phyloP scores from a whole-genome alignment of 2,113 vertebrate genomes.

The Mus pahari region DNA sequence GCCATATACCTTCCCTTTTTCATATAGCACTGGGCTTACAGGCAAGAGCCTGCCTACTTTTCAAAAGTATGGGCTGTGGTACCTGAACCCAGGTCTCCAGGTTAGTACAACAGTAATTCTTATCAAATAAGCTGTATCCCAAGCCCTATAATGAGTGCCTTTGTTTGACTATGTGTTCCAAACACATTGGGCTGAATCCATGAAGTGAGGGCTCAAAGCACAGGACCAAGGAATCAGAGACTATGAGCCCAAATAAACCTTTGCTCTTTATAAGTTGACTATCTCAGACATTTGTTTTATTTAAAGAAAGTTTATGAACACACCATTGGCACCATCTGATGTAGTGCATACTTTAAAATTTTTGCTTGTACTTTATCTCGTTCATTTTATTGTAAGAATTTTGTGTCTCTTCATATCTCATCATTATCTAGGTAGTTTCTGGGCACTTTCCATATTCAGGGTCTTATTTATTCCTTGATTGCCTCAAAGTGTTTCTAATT shows the following conservation, averaged over 20 bases:
- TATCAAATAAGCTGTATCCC: not conserved
- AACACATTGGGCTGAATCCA: too few species aligned
- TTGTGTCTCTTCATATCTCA: not conserved
- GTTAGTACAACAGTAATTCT: not conserved
- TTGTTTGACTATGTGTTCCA: not conserved
- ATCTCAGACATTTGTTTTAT: not conserved
- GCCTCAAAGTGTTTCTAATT: not conserved
- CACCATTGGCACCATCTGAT: not conserved
- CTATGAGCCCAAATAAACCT: too few species aligned
- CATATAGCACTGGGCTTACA: not conserved
- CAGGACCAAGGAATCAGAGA: not conserved
- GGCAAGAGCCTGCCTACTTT: not conserved
- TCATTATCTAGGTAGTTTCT: not conserved
- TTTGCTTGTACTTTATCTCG: not conserved
- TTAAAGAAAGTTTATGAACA: not conserved
- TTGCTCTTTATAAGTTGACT: not conserved
- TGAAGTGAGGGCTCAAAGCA: too few species aligned
- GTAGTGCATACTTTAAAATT: not conserved
- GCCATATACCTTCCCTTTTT: not conserved
- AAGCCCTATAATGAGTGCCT: not conserved
- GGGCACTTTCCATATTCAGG: not conserved
- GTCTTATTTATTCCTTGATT: not conserved
- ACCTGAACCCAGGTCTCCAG: too few species aligned
- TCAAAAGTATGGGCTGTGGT: not conserved
- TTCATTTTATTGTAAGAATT: not conserved